Conservation (phyloP, 37 sponge, comb jelly and placozoan species). For the Aphrocallistes beatrix region DNA sequence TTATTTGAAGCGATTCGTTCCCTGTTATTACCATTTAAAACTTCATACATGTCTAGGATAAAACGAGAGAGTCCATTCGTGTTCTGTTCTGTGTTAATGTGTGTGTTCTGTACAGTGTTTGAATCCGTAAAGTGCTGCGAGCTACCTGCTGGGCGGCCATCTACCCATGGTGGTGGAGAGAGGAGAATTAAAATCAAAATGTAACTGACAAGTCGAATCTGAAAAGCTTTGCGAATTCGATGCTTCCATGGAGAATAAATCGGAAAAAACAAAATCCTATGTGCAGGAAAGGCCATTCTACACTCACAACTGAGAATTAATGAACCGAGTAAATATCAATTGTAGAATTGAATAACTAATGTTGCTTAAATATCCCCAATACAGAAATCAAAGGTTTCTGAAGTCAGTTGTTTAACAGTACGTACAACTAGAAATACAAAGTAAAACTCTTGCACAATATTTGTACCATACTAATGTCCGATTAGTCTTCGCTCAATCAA, state of each 20-base stretch:
- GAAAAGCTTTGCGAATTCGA: not conserved
- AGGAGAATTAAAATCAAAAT: not conserved
- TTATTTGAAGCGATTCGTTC: not conserved
- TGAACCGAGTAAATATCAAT: not conserved
- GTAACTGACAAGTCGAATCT: not conserved
- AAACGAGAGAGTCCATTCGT: not conserved
- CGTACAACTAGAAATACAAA: too few species aligned
- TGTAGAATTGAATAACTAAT: too few species aligned
- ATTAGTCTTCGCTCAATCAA: too few species aligned
- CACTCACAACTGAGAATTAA: not conserved
- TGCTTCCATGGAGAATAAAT: not conserved
- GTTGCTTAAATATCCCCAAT: too few species aligned
- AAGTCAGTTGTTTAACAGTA: too few species aligned
- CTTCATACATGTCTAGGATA: conserved; percentile 12
- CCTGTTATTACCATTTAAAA: not conserved
- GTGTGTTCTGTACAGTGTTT: not conserved
- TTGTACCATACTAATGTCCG: too few species aligned
- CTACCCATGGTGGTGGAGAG: not conserved
- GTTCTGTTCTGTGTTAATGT: not conserved
- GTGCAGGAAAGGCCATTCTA: not conserved
- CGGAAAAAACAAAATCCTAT: conserved; percentile 4
- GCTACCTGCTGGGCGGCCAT: not conserved
- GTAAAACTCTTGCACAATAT: too few species aligned
- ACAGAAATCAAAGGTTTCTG: too few species aligned
- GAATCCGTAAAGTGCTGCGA: not conserved